A percentile compares a stretch with the other conserved stretches of the same genome.
phyloP scores from a whole-genome alignment of 1,140 invertebrate genomes.

The Pogonus chalceus region DNA sequence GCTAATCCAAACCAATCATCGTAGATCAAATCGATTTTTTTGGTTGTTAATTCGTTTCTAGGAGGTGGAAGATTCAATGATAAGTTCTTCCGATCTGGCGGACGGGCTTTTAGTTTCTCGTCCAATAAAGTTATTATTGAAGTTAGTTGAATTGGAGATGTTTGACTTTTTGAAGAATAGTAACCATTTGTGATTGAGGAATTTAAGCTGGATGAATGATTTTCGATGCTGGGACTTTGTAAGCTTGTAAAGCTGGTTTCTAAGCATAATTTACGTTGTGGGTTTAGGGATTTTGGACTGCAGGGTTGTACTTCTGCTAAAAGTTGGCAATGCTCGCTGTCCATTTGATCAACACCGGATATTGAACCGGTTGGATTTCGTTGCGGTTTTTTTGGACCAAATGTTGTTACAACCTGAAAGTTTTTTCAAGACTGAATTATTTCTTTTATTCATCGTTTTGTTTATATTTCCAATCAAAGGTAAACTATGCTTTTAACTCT shows the following conservation, averaged over 20 bases:
- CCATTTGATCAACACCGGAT: constrained; percentile 18
- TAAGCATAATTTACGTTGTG: constrained; percentile 50
- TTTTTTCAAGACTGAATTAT: too few species aligned
- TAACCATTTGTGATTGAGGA: constrained; percentile 36
- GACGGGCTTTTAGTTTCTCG: constrained; percentile 29
- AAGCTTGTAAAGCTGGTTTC: constrained; percentile 69
- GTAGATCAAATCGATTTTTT: constrained; percentile 40
- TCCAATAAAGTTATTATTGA: constrained; percentile 22
- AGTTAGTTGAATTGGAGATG: constrained; percentile 29
- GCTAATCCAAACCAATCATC: constrained; percentile 60
- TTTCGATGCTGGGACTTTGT: constrained; percentile 40
- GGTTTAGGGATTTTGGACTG: constrained; percentile 36
- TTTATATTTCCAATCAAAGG: too few species aligned
- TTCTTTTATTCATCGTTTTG: too few species aligned
- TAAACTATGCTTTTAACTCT: too few species aligned
- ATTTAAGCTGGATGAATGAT: constrained; percentile 31
- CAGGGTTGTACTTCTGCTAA: constrained; percentile 28
- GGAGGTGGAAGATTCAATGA: constrained; percentile 22
- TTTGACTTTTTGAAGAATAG: constrained; percentile 31
- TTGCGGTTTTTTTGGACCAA: constrained; percentile 61
- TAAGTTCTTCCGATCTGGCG: constrained; percentile 12
- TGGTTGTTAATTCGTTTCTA: constrained; percentile 28
- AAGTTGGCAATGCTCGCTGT: constrained; percentile 28
- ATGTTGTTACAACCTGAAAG: constrained; percentile 63
- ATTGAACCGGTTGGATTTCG: constrained; percentile 34